Conservation (phyloP, 2,888 invertebrate species). For the Prosopocoilus inquinatus region DNA sequence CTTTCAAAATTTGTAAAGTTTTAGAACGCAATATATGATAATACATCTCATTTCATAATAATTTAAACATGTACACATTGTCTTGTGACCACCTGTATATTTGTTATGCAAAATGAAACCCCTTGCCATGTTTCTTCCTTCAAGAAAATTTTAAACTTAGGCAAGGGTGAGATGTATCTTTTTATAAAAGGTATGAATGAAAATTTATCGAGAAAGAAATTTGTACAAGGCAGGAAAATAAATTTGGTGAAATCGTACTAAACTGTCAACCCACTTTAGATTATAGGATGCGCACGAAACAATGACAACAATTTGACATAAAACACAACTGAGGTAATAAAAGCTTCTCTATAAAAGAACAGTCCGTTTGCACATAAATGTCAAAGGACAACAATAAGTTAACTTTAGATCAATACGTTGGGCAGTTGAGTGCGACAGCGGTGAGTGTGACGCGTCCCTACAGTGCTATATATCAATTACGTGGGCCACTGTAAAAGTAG, state of each 20-base stretch:
- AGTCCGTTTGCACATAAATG: conserved; percentile 24
- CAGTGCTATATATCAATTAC: conserved; percentile 45
- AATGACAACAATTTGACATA: not conserved
- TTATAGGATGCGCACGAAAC: conserved; percentile 1
- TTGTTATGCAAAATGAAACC: too few relatives aligned
- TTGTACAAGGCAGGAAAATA: not conserved
- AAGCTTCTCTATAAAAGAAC: conserved; percentile 1
- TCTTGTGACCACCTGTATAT: too few relatives aligned
- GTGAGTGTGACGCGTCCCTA: conserved; percentile 36
- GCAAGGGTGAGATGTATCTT: too few relatives aligned
- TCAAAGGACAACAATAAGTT: conserved; percentile 35
- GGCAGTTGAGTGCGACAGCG: conserved; percentile 26
- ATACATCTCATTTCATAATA: too few relatives aligned
- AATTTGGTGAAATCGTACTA: not conserved
- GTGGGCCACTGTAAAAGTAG: conserved; percentile 30
- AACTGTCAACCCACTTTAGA: not conserved
- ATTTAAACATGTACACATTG: too few relatives aligned
- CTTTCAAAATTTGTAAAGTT: too few relatives aligned
- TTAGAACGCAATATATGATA: too few relatives aligned
- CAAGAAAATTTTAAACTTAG: too few relatives aligned
- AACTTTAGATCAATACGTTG: conserved; percentile 35
- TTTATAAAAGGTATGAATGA: not conserved
- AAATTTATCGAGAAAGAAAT: conserved; percentile 8
- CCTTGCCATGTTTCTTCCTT: too few relatives aligned
- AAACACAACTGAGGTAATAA: not conserved